These are phyloP conservation scores for Cephus pygmeus DNA, from an alignment of 2,888 invertebrate genomes.

Conservation along the genomic window DNA sequence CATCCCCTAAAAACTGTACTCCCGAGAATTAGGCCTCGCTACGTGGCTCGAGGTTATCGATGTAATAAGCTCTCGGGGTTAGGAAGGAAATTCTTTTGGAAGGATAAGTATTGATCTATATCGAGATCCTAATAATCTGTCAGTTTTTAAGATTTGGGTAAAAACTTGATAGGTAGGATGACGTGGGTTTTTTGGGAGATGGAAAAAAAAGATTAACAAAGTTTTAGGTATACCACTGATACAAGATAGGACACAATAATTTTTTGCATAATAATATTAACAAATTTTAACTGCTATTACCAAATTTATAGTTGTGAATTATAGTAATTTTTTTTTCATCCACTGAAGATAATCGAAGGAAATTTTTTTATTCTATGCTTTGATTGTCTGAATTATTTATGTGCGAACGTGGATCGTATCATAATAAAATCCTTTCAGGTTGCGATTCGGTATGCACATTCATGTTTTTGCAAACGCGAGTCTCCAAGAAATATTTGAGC, in stretches of 20 bases:
- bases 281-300: background rate
- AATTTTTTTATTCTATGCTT: background rate
- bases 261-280: background rate
- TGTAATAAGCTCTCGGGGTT: background rate
- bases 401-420: background rate
- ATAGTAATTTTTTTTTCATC: background rate
- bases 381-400: background rate
- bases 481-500: background rate
- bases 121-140: background rate
- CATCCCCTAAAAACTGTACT: constrained; percentile 3
- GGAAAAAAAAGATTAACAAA: background rate
- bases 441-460: background rate
- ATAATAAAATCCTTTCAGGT: background rate
- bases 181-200: background rate
- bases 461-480: background rate
- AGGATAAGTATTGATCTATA: background rate
- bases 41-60: constrained; percentile 1
- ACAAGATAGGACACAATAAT: background rate
- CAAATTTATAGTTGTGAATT: background rate
- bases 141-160: constrained; percentile 5
- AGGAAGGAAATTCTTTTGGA: background rate
- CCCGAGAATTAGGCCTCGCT: background rate
- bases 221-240: background rate
- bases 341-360: no score
- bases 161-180: background rate